These are phyloP conservation scores for Neocrepidodera transversa DNA, from an alignment of 2,888 invertebrate species.

Conservation along the genomic window DNA sequence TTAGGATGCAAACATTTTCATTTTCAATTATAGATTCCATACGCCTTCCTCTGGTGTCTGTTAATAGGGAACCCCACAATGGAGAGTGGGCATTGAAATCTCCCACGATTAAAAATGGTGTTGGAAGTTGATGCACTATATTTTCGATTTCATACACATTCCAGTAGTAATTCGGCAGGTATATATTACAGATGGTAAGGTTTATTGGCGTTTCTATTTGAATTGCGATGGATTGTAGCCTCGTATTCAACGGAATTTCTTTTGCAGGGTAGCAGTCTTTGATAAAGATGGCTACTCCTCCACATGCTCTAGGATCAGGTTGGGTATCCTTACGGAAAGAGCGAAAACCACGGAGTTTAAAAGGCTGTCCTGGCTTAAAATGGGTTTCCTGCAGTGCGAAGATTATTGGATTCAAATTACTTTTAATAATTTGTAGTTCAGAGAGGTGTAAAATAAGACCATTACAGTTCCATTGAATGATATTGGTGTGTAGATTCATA, in stretches of 20 bases:
- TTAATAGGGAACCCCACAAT: neutral
- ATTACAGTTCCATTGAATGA: constrained; percentile 5
- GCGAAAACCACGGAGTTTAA: neutral
- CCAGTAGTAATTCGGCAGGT: neutral
- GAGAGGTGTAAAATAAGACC: neutral
- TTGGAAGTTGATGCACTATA: neutral
- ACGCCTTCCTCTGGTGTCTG: neutral
- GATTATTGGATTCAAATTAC: neutral
- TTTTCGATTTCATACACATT: neutral
- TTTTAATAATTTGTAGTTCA: neutral
- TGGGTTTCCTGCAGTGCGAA: neutral
- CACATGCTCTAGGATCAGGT: too few relatives aligned
- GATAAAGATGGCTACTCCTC: neutral
- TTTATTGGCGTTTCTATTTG: neutral
- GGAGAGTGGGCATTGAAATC: neutral
- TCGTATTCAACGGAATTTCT: neutral
- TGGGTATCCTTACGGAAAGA: too few relatives aligned
- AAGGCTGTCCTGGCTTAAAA: neutral
- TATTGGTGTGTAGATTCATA: neutral
- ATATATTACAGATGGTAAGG: constrained; percentile 3
- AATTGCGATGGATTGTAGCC: constrained; percentile 3
- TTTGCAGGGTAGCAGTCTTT: neutral
- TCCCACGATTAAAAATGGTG: neutral
- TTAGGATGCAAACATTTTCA: neutral
- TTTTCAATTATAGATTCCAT: neutral